Percentiles rank a stretch among this genome's conserved stretches.
phyloP scores from a whole-genome alignment of 2,797 vertebrate species.

The Darevskia nairensis region DNA sequence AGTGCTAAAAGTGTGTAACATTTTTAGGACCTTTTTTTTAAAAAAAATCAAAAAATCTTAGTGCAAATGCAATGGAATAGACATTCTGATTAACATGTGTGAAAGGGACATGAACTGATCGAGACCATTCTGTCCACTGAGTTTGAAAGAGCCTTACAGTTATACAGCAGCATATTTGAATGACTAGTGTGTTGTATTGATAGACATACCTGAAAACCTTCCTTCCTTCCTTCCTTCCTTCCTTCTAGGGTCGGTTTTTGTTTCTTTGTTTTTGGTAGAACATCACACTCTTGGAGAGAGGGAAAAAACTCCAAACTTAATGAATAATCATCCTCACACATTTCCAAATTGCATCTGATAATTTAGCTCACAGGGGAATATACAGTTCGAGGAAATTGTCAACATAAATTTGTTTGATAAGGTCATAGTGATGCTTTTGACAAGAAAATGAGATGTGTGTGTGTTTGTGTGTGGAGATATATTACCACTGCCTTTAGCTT shows the following conservation, averaged over 20 bases:
- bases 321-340: conserved; percentile 59
- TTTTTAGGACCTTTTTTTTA: no score
- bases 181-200: not conserved
- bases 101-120: no score
- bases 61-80: no score
- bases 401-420: conserved; percentile 75
- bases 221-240: not conserved
- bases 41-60: no score
- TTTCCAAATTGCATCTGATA: conserved; percentile 58
- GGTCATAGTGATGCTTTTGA: conserved; percentile 70
- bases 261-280: conserved; percentile 61
- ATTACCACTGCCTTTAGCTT: conserved; percentile 62
- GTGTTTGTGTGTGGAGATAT: not conserved
- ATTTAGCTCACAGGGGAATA: conserved; percentile 63
- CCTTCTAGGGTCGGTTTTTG: not conserved
- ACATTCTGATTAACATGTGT: no score
- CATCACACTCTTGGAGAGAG: conserved; percentile 28
- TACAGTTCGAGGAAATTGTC: conserved; percentile 67
- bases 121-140: no score
- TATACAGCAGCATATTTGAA: not conserved
- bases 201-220: not conserved
- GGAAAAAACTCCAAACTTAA: conserved; percentile 58
- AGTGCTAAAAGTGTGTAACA: no score
- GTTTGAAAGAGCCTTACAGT: not conserved
- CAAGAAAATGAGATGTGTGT: conserved; percentile 61